phyloP scores from a whole-genome alignment of 2,797 vertebrate genomes.

The Amniataba percoides region DNA sequence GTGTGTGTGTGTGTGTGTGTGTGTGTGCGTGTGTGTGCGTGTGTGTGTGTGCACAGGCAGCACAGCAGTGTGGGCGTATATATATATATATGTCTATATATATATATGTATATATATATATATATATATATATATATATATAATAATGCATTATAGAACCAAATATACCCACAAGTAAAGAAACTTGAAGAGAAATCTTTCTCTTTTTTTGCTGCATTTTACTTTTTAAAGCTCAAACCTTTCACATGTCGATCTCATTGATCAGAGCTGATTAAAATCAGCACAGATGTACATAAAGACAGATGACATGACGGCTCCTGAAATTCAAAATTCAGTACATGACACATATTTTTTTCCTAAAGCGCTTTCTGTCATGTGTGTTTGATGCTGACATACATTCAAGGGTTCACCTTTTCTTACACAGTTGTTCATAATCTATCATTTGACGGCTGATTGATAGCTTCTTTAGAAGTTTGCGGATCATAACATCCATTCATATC shows the following conservation, averaged over 20 bases:
- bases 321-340: too few species aligned
- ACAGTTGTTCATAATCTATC: not conserved
- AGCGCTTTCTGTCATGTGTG: not conserved
- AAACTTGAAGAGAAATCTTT: not conserved
- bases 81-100: too few species aligned
- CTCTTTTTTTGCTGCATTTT: not conserved
- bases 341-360: too few species aligned
- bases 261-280: too few species aligned
- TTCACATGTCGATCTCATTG: not conserved
- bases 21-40: slow-evolving; percentile 23
- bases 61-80: not conserved
- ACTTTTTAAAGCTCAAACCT: not conserved
- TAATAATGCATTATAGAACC: not conserved
- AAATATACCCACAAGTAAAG: not conserved
- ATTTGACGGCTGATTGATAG: too few species aligned
- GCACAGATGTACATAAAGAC: too few species aligned
- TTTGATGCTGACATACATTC: not conserved
- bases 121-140: too few species aligned
- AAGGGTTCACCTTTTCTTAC: not conserved
- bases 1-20: slow-evolving; percentile 16
- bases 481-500: too few species aligned
- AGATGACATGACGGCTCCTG: too few species aligned
- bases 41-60: not conserved
- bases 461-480: not conserved
- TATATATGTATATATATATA: too few species aligned